Evolutionary conservation across 2,888 invertebrate genomes (phyloP), one percentile per base, ranked within the genome.

Genomic region (Exephanes ischioxanthus): DNA sequence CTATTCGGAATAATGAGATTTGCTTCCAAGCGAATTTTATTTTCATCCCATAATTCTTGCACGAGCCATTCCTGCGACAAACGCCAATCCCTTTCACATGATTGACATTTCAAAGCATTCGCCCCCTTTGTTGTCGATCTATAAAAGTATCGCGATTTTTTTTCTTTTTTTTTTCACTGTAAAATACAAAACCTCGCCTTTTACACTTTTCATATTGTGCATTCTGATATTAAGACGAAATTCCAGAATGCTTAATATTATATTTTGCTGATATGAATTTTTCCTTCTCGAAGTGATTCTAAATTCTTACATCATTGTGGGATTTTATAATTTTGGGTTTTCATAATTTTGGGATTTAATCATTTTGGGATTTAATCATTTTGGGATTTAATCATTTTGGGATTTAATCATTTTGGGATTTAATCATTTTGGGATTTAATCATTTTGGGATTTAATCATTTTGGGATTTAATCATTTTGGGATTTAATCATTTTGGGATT

Each of bases 1-100:
- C 68, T 45, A 33, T 63, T 5, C 33, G 41, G 26, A 70, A 75
- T 83, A 83, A 83, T 68, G 63, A 83, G 73, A 55, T 75, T 22
- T 70, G 14, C 45, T 58, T 22, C 26, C 22, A 58, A 58, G 14
- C 51, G 0, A 75, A 30, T 61, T 16, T n/a, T 63, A 45, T 19
- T 16, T 19, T 67, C 14, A 16, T 16, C 4, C 45, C 45, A 45
- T 45, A 45, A 45, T 26, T 48, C 16, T 22, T 16, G 1, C 58
- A 3, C 22, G 11, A 11, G 22, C 2, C 14, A 26, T 58, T 22
- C 14, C 2, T 58, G 26, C 5, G 58, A 22, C 58, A 58, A 58
- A 26, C 26, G 58, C 19, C 11, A 22, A 45, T 45, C 11, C 11
- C 14, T 22, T 58, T 58, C 22, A 0, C 58, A 58, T 58, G 6